phyloP scores from a whole-genome alignment of 2,888 invertebrate species.

The Acanthoscelides obtectus region DNA sequence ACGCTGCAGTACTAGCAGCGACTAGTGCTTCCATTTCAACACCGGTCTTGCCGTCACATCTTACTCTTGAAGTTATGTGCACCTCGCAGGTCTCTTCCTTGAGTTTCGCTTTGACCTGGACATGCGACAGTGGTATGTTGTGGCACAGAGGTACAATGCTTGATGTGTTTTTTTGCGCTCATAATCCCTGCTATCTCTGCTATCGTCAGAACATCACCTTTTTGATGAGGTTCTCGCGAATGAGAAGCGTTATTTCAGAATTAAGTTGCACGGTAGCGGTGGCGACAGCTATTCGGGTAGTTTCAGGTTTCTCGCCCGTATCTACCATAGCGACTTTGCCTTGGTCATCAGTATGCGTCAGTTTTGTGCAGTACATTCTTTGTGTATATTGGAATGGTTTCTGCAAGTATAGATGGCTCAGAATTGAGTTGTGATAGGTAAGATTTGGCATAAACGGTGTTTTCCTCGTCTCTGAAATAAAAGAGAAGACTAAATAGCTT shows the following conservation, averaged over 20 bases:
- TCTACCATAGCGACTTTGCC: slow-evolving; percentile 93
- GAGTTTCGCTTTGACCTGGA: slow-evolving; percentile 59
- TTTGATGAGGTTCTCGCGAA: slow-evolving; percentile 65
- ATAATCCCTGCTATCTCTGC: slow-evolving; percentile 91
- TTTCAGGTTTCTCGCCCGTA: slow-evolving; percentile 68
- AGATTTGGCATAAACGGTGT: background rate
- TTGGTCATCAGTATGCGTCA: slow-evolving; percentile 71
- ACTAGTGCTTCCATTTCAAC: slow-evolving; percentile 98
- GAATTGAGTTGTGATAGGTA: background rate
- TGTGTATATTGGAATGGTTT: background rate
- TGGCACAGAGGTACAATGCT: slow-evolving; percentile 93
- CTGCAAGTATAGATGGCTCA: slow-evolving; percentile 8
- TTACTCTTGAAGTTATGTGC: slow-evolving; percentile 58
- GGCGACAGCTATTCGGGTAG: slow-evolving; percentile 68
- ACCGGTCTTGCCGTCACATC: slow-evolving; percentile 74
- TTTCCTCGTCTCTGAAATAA: background rate
- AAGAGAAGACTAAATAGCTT: no score
- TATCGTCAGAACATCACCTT: slow-evolving; percentile 86
- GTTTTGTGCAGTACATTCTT: slow-evolving; percentile 18
- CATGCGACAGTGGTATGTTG: slow-evolving; percentile 66
- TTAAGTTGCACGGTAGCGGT: slow-evolving; percentile 66
- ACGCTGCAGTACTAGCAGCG: slow-evolving; percentile 78
- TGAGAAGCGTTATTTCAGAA: slow-evolving; percentile 57
- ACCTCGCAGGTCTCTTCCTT: slow-evolving; percentile 48
- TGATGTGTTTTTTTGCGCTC: slow-evolving; percentile 89